These are phyloP conservation scores for Struthio camelus DNA, from an alignment of 2,113 vertebrate genomes.

Conservation along the genomic window DNA sequence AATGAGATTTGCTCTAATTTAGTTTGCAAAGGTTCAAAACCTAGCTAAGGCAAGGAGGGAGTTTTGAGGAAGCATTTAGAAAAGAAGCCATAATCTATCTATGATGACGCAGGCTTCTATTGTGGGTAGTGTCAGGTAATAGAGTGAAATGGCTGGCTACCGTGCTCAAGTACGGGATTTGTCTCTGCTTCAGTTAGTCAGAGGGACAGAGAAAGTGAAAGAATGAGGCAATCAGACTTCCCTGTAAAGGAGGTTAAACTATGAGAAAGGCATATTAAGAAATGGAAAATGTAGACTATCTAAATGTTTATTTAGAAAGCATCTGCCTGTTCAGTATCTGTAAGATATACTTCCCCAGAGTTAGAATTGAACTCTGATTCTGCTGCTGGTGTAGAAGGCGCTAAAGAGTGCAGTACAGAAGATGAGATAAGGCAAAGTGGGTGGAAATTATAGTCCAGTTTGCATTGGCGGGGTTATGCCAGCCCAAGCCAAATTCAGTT, in stretches of 20 bases:
- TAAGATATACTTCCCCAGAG: not conserved
- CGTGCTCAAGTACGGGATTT: not conserved
- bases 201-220: not conserved
- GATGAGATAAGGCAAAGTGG: not conserved
- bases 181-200: not conserved
- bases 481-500: not conserved
- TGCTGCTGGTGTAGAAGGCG: not conserved
- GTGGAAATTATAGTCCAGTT: not conserved
- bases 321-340: not conserved
- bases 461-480: not conserved
- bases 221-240: not conserved
- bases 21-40: not conserved
- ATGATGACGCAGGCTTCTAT: rapidly evolving
- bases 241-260: not conserved
- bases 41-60: not conserved
- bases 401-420: not conserved
- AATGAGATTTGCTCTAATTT: not conserved
- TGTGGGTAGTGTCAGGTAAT: not conserved
- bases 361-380: not conserved
- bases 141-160: not conserved
- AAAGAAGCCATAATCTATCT: not conserved
- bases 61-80: not conserved
- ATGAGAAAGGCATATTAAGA: not conserved
- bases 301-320: not conserved
- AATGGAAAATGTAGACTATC: not conserved